These are phyloP conservation scores for Otus sunia DNA, from an alignment of 2,113 vertebrate genomes.

Conservation along the genomic window DNA sequence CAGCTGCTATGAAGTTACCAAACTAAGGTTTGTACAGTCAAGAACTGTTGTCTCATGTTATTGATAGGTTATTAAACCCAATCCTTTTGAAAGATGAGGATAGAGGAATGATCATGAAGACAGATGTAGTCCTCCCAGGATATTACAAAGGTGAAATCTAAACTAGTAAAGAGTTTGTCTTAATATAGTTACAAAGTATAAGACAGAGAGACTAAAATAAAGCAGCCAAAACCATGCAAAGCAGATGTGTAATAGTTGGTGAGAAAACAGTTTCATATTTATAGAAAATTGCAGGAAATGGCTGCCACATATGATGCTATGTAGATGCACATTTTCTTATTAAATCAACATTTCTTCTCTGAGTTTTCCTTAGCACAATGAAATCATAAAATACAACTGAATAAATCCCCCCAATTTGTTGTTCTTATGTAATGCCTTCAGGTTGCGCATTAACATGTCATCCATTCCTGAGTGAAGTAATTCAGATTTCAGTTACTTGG, in stretches of 20 bases:
- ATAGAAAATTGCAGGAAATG: neutral
- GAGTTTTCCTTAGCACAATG: neutral
- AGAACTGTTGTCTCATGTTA: neutral
- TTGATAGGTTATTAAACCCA: neutral
- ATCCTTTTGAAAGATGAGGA: conserved; percentile 1
- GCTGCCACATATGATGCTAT: neutral
- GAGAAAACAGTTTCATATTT: neutral
- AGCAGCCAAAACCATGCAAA: neutral
- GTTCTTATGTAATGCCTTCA: neutral
- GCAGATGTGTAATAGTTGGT: neutral
- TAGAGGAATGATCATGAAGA: conserved; percentile 7
- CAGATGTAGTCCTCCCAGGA: neutral
- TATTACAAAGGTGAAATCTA: neutral
- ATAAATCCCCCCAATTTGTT: neutral
- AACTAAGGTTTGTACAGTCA: neutral
- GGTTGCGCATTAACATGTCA: neutral
- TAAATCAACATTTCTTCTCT: neutral
- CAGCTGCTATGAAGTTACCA: neutral
- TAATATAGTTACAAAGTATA: neutral
- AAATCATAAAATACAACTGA: neutral
- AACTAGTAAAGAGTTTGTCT: neutral
- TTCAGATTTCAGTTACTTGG: neutral
- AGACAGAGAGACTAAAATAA: neutral
- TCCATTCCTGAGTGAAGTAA: neutral
- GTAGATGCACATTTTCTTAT: neutral